phyloP scores from a whole-genome alignment of 2,797 vertebrate species.

The Chlorospingus flavigularis region DNA sequence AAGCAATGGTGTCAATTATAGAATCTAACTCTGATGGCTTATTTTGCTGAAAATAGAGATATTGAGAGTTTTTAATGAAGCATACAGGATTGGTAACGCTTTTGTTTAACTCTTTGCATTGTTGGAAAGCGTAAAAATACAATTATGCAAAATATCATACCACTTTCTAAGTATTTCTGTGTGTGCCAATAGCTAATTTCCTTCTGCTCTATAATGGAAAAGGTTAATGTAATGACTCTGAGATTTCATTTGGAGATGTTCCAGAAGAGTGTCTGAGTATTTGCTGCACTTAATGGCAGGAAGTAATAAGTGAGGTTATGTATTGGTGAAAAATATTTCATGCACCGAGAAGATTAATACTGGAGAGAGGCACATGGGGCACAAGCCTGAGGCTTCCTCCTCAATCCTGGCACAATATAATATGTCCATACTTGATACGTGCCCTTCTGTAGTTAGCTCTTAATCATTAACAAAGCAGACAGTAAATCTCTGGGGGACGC shows the following conservation, averaged over 20 bases:
- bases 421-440: slow-evolving; percentile 26
- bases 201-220: slow-evolving; percentile 42
- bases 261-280: slow-evolving; percentile 47
- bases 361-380: slow-evolving; percentile 84
- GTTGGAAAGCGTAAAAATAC: not conserved
- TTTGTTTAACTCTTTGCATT: slow-evolving; percentile 48
- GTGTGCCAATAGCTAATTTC: slow-evolving; percentile 42
- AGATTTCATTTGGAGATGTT: slow-evolving; percentile 49
- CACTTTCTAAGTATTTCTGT: slow-evolving; percentile 1
- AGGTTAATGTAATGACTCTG: slow-evolving; percentile 47
- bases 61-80: slow-evolving; percentile 56
- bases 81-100: slow-evolving; percentile 21
- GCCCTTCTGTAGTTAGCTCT: slow-evolving; percentile 56
- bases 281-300: slow-evolving; percentile 39
- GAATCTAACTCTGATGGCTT: slow-evolving; percentile 73
- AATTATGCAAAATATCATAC: not conserved
- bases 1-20: slow-evolving; percentile 76
- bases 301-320: slow-evolving; percentile 57
- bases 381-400: slow-evolving; percentile 80
- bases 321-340: slow-evolving; percentile 56
- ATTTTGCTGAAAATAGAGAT: slow-evolving; percentile 68
- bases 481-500: not conserved
- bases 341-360: slow-evolving; percentile 53
- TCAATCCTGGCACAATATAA: slow-evolving; percentile 43
- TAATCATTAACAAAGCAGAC: slow-evolving; percentile 60